Evolutionary conservation across 2,797 vertebrate genomes (phyloP).

Genomic region (Etheostoma nigrum): DNA sequence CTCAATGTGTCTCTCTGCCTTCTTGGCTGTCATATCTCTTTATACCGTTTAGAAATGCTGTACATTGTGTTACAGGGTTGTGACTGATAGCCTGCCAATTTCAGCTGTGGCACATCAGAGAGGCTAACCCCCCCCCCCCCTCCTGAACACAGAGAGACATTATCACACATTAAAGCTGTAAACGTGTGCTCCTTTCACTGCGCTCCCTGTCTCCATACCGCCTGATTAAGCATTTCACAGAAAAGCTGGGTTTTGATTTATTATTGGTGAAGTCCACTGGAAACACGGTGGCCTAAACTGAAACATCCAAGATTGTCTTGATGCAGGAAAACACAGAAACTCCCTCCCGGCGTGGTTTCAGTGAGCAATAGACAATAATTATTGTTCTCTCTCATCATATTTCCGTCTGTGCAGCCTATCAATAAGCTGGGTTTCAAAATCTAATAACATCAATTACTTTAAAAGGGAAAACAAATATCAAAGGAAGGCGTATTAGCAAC

Average conservation of each 20-base stretch:
- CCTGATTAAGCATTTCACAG: slow-evolving; percentile 74
- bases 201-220: slow-evolving; percentile 69
- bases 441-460: slow-evolving; percentile 81
- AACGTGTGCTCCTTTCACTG: slow-evolving; percentile 78
- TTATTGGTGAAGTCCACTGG: slow-evolving; percentile 49
- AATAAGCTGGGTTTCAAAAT: slow-evolving; percentile 78
- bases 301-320: slow-evolving; percentile 32
- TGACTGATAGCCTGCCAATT: slow-evolving; percentile 85
- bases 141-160: slow-evolving; percentile 63
- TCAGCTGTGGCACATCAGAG: slow-evolving; percentile 83
- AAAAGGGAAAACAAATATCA: slow-evolving; percentile 82
- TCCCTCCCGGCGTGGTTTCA: slow-evolving; percentile 37
- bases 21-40: slow-evolving; percentile 80
- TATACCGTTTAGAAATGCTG: slow-evolving; percentile 83
- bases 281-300: slow-evolving; percentile 53
- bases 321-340: slow-evolving; percentile 54
- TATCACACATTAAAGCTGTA: slow-evolving; percentile 75
- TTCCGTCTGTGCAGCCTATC: slow-evolving; percentile 70
- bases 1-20: slow-evolving; percentile 73
- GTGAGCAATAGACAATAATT: slow-evolving; percentile 54
- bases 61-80: slow-evolving; percentile 84
- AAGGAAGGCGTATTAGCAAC: slow-evolving; percentile 71
- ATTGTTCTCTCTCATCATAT: slow-evolving; percentile 73
- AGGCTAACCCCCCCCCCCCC: slow-evolving; percentile 27
- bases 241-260: slow-evolving; percentile 57